Evolutionary conservation across 2,888 invertebrate genomes (phyloP).

Genomic region (Axea sp.): DNA sequence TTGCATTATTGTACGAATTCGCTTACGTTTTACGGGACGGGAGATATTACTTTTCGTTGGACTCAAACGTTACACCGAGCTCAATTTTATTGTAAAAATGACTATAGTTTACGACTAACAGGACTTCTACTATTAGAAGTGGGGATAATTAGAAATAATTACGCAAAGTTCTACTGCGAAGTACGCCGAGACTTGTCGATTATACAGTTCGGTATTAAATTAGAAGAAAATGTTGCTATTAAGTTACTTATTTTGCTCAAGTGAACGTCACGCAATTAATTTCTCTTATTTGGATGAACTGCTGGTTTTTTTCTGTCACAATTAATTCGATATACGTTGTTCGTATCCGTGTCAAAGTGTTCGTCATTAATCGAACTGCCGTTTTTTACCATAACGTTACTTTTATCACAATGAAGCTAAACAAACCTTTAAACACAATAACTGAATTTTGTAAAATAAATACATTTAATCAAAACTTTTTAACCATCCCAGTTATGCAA

Average conservation of each 20-base stretch:
- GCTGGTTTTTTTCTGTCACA: too few relatives aligned
- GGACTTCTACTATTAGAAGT: constrained; percentile 12
- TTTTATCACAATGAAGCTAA: too few relatives aligned
- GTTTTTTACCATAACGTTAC: too few relatives aligned
- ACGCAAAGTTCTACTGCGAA: constrained; percentile 38
- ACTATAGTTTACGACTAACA: constrained; percentile 51
- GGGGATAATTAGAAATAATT: constrained; percentile 52
- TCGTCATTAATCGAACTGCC: too few relatives aligned
- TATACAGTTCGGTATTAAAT: constrained; percentile 29
- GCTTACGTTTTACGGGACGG: constrained; percentile 59
- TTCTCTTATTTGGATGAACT: too few relatives aligned
- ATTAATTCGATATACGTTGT: too few relatives aligned
- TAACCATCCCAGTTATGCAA: too few relatives aligned
- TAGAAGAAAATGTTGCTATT: constrained; percentile 41
- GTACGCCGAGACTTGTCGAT: constrained; percentile 28
- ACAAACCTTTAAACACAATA: too few relatives aligned
- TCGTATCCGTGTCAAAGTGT: too few relatives aligned
- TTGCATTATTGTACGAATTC: constrained; percentile 60
- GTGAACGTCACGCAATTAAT: neutral
- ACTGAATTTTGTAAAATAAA: too few relatives aligned
- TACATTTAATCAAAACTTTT: too few relatives aligned
- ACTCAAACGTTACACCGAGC: constrained; percentile 50
- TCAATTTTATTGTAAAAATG: constrained; percentile 54
- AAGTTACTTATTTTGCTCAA: constrained; percentile 24
- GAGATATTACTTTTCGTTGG: constrained; percentile 58